These are phyloP conservation scores for Bubo bubo DNA, from an alignment of 2,113 vertebrate genomes.

Conservation along the genomic window DNA sequence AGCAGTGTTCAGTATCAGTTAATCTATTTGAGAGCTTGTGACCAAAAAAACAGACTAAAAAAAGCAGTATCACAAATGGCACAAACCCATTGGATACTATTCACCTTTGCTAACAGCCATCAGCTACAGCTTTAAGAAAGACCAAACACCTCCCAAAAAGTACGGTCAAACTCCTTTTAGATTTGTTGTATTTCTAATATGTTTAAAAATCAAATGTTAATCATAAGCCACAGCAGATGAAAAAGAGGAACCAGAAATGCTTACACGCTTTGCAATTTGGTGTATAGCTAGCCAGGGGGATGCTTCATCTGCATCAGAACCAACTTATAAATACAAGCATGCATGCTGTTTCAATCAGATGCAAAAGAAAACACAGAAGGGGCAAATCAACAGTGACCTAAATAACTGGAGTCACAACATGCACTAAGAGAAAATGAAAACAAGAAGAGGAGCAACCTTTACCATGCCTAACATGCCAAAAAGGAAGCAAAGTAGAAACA, in stretches of 20 bases:
- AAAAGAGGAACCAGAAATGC: neutral
- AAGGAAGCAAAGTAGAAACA: neutral
- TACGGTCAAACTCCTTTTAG: neutral
- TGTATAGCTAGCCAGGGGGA: neutral
- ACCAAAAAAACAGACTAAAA: neutral
- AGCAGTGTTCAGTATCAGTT: neutral
- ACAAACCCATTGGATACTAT: neutral
- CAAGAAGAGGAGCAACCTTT: neutral
- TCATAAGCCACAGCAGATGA: neutral
- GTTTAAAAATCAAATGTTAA: neutral
- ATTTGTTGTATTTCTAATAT: neutral
- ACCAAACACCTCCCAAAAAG: neutral
- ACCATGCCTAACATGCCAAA: neutral
- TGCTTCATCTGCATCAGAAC: neutral
- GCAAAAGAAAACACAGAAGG: neutral
- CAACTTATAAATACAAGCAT: neutral
- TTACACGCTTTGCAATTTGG: neutral
- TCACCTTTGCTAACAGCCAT: neutral
- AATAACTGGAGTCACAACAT: neutral
- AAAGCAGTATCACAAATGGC: rapidly evolving
- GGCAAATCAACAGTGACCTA: neutral
- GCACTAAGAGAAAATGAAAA: neutral
- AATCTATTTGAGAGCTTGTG: neutral
- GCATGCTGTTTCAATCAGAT: neutral
- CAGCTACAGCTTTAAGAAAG: neutral